Percentiles rank a stretch among this genome's conserved stretches.
Conservation (phyloP, 2,888 invertebrate species). For the Mallateleia sp. region DNA sequence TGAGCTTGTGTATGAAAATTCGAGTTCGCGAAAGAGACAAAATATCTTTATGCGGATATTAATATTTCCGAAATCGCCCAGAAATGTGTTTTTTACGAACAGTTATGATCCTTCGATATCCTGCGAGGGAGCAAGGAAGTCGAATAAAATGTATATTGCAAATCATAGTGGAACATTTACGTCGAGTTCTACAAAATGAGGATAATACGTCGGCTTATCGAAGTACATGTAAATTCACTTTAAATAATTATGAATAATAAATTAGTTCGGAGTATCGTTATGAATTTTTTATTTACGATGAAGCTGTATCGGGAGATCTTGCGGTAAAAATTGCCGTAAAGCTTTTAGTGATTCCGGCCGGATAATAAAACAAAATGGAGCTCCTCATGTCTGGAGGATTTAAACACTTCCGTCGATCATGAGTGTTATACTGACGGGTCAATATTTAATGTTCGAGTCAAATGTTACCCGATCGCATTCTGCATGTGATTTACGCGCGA, state of each 20-base stretch:
- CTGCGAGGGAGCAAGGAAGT: not conserved
- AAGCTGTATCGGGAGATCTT: not conserved
- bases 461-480: not conserved
- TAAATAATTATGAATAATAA: conserved; percentile 22
- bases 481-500: not conserved
- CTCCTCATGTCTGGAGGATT: not conserved
- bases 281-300: conserved; percentile 20
- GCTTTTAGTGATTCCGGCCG: not conserved
- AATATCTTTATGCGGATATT: conserved; percentile 13
- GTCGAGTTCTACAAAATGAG: not conserved
- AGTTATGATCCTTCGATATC: conserved; percentile 1
- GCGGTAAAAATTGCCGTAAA: conserved; percentile 7
- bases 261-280: conserved; percentile 17
- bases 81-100: not conserved
- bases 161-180: not conserved
- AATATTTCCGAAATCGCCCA: not conserved
- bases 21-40: not conserved
- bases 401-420: not conserved
- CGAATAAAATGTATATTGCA: not conserved
- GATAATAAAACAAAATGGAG: not conserved
- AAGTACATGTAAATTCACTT: conserved; percentile 32
- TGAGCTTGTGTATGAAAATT: conserved; percentile 11
- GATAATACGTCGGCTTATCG: not conserved
- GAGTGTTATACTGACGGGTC: conserved; percentile 4
- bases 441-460: conserved; percentile 36